Evolutionary conservation across 2,113 vertebrate species (phyloP), one percentile per base, ranked within the genome.

Genomic region (Tylochromis polylepis): DNA sequence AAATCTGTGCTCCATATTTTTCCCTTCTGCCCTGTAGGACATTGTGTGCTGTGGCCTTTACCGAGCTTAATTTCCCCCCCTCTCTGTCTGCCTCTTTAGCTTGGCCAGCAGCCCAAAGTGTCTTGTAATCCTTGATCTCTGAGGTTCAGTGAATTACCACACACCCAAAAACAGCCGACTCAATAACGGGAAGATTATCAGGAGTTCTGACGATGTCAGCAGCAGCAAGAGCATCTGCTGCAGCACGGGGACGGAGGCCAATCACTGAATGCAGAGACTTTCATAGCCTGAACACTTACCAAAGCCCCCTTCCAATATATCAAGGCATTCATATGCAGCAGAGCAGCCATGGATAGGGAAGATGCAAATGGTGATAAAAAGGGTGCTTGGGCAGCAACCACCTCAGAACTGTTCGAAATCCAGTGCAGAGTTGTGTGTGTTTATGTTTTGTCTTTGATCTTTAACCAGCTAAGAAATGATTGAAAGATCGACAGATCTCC

Each of bases 111-210:
- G 92, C 92, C 92, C 84, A 85, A 87, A 92, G 89, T 92, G 80
- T 57, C 78, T 91, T 93, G 83, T 92, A 95, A 93, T 94, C 92
- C 93, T 93, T 89, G 91, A 95, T 95, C 95, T 96, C 85, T 62
- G 79, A 89, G 91, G 87, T 79, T 92, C 90, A 85, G 84, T 90
- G 83, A 93, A 95, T 94, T 92, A 95, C 88, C 86, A 89, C 91
- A 94, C 84, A 72, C 80, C 90, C 85, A 91, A 94, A 93, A 92
- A 92, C 92, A 93, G 94, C 89, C 92, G 82, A 93, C 91, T 94
- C 93, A 87, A 90, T 92, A 93, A 94, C 92, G 75, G 27, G 82
- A 88, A 95, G 93, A 95, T 96, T 94, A 96, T 92, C 90, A 79
- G 84, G 85, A 86, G 88, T 95, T 94, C 83, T 93, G 90, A 93